Evolutionary conservation across 2,888 invertebrate species (phyloP).

Genomic region (Tholera decimalis): DNA sequence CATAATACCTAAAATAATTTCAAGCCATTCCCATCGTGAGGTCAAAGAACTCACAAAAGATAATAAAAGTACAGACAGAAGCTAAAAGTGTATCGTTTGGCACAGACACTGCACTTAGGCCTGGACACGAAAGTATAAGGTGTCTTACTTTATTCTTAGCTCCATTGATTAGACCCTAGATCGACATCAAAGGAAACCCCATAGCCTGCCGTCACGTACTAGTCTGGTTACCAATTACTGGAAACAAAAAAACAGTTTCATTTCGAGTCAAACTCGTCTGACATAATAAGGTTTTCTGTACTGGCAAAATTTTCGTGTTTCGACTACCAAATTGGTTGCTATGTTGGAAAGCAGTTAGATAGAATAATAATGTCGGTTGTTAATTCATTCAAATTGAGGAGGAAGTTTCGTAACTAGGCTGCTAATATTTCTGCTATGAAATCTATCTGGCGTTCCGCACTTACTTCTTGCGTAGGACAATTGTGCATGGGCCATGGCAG

Average conservation of each 20-base stretch:
- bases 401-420: not conserved
- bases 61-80: not conserved
- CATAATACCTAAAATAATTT: too few relatives aligned
- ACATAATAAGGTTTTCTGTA: slow-evolving; percentile 15
- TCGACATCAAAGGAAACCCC: slow-evolving; percentile 15
- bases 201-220: not conserved
- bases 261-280: slow-evolving; percentile 12
- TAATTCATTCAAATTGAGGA: slow-evolving; percentile 1
- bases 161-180: slow-evolving; percentile 5
- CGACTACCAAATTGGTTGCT: slow-evolving; percentile 35
- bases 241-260: slow-evolving; percentile 11
- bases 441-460: too few relatives aligned
- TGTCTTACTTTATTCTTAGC: slow-evolving; percentile 2
- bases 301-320: slow-evolving; percentile 31
- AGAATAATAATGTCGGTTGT: not conserved
- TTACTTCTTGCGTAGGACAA: too few relatives aligned
- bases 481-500: too few relatives aligned
- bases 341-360: slow-evolving; percentile 4
- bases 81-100: not conserved
- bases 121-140: slow-evolving; percentile 24
- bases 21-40: too few relatives aligned
- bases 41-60: too few relatives aligned
- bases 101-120: slow-evolving; percentile 7
- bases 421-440: not conserved
- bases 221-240: slow-evolving; percentile 27